Base-by-base conservation (phyloP, 2,113 vertebrate species). In the Oryzias javanicus region DNA sequence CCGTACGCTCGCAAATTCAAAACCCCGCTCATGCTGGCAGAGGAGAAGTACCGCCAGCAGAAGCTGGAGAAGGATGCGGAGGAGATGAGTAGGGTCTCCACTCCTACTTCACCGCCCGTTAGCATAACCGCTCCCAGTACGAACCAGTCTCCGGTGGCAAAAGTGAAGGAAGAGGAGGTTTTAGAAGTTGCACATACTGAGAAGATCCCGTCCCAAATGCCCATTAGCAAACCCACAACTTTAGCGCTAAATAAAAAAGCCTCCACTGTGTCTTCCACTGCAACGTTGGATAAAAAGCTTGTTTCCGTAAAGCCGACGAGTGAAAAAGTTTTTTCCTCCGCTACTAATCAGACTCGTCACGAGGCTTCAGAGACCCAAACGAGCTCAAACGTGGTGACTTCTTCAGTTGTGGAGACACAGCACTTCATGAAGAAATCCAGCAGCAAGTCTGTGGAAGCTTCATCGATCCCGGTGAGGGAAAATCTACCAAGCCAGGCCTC, bases 11-110 rank as follows among this genome's bases (percentile, higher is more conserved):
- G 91, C 78, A 96, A 95, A 88, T 97, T 96, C 77, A 96, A 95
- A 90, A 97, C 95, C 12, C 95, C 95, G 45, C 89, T 97, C 78
- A 96, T 97, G 94, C 91, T 95, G 2, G 95, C 95, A 40, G 95
- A 96, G 82, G 95, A 97, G 74, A 90, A 89, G 51, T 97, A 91
- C 42, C 92, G 91, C 19, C 92, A 89, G 64, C 92, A 96, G 70
- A 92, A 35, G 48, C 29, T 51, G 29, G 88, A 88, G 42, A 77
- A 78, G 59, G 91, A 94, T 22, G 91, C 93, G 61, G 76, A 59
- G 24, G 92, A 91, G 47, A 93, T 68, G 62, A 88, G 69, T 60
- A 92, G 74, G 71, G 83, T 56, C 18, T 72, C 65, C 18, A 79
- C 81, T 65, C 85, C 90, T 20, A 80, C 75, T 4, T 89, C 88